Conservation (phyloP, 1,140 invertebrate species). For the Anadara kagoshimensis region DNA sequence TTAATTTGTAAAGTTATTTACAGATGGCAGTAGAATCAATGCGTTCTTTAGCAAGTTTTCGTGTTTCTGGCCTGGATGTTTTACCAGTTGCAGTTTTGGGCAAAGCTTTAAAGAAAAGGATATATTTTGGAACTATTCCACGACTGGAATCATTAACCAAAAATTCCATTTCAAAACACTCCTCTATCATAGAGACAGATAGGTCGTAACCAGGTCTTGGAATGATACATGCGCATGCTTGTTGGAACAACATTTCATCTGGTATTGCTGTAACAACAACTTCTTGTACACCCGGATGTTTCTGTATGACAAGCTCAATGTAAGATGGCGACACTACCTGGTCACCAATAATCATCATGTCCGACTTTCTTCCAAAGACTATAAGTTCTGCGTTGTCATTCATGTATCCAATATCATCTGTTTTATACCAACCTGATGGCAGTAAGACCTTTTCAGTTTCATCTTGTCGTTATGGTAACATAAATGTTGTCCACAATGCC, state of each 20-base stretch:
- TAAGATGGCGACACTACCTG: constrained; percentile 14
- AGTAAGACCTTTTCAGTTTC: constrained; percentile 68
- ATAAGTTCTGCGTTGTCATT: constrained; percentile 35
- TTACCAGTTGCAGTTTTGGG: too few species aligned
- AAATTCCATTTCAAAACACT: too few species aligned
- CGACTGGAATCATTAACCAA: too few species aligned
- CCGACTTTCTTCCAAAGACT: constrained; percentile 19
- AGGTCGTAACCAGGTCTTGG: too few species aligned
- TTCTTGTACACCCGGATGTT: constrained; percentile 8
- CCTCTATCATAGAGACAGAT: too few species aligned
- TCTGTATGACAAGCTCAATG: constrained; percentile 4
- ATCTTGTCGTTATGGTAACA: constrained; percentile 81
- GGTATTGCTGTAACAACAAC: constrained; percentile 14
- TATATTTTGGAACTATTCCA: too few species aligned
- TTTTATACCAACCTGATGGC: constrained; percentile 72
- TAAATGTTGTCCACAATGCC: constrained; percentile 48
- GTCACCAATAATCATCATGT: constrained; percentile 18
- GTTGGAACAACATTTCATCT: constrained; percentile 2
- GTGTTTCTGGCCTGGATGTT: too few species aligned
- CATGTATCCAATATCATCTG: constrained; percentile 69
- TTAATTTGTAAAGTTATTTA: too few species aligned
- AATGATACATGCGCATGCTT: constrained; percentile 3
- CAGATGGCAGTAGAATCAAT: too few species aligned
- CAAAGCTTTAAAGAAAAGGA: too few species aligned
- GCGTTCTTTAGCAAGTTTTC: too few species aligned